Conservation (phyloP, 37 sponge, comb jelly and placozoan genomes). For the Sycon ciliatum region DNA sequence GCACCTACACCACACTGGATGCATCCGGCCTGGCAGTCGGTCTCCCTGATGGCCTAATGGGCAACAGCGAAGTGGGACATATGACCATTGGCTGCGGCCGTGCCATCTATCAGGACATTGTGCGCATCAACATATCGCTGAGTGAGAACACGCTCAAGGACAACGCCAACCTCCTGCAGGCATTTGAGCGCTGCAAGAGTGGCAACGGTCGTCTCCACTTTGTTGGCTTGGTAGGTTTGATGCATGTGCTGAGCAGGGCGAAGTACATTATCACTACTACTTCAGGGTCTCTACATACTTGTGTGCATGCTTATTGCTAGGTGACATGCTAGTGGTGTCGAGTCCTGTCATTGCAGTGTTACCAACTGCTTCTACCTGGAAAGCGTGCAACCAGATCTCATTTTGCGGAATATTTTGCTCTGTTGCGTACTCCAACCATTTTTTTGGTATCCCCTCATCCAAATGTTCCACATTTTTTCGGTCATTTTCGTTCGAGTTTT, state of each 20-base stretch:
- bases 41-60: constrained; percentile 89
- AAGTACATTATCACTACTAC: no score
- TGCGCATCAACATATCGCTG: constrained; percentile 68
- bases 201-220: constrained; percentile 69
- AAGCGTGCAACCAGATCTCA: no score
- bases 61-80: constrained; percentile 98
- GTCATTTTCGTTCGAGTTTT: no score
- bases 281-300: no score
- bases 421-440: neutral
- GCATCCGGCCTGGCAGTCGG: constrained; percentile 85
- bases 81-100: constrained; percentile 87
- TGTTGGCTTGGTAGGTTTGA: constrained; percentile 71
- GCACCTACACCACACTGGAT: constrained; percentile 56
- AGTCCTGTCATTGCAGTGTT: neutral
- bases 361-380: no score
- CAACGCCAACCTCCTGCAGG: constrained; percentile 47
- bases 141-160: constrained; percentile 38
- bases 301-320: no score
- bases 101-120: constrained; percentile 82
- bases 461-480: no score
- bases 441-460: neutral
- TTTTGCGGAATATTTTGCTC: no score
- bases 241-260: no score
- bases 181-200: constrained; percentile 51
- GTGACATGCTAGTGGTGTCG: no score